These are phyloP conservation scores for Cyrtodaria siliqua DNA, from an alignment of 2,888 invertebrate species.

Conservation along the genomic window DNA sequence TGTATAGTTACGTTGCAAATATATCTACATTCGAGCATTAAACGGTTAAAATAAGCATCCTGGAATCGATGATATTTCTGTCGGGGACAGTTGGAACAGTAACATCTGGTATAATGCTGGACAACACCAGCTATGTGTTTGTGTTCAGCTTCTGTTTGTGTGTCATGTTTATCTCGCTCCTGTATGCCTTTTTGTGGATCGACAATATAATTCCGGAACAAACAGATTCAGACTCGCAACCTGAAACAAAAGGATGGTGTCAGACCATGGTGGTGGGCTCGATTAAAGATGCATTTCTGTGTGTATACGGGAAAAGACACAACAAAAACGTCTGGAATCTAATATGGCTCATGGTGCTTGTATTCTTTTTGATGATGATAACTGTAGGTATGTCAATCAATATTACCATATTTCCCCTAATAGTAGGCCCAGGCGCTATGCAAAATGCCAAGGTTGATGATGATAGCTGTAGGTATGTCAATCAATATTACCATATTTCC, in stretches of 20 bases:
- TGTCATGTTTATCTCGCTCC: constrained; percentile 80
- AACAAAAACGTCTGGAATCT: constrained; percentile 59
- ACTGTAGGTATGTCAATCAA: constrained; percentile 77
- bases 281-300: constrained; percentile 56
- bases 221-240: not conserved
- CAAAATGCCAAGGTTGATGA: too few species aligned
- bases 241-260: constrained; percentile 32
- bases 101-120: constrained; percentile 92
- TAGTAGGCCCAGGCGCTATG: too few species aligned
- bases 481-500: too few species aligned
- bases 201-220: constrained; percentile 65
- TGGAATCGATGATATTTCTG: constrained; percentile 93
- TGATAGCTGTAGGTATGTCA: too few species aligned
- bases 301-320: constrained; percentile 68
- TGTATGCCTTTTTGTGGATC: constrained; percentile 82
- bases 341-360: constrained; percentile 59
- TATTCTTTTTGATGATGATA: constrained; percentile 67
- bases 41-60: constrained; percentile 92
- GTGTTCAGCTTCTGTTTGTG: constrained; percentile 84
- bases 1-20: constrained; percentile 93
- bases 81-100: constrained; percentile 94
- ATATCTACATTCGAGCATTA: constrained; percentile 90
- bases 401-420: too few species aligned
- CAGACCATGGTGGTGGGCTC: constrained; percentile 38
- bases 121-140: constrained; percentile 82